Evolutionary conservation across 2,888 invertebrate species (phyloP), one percentile per base, ranked within the genome.

Genomic region (Drosophila borealis): DNA sequence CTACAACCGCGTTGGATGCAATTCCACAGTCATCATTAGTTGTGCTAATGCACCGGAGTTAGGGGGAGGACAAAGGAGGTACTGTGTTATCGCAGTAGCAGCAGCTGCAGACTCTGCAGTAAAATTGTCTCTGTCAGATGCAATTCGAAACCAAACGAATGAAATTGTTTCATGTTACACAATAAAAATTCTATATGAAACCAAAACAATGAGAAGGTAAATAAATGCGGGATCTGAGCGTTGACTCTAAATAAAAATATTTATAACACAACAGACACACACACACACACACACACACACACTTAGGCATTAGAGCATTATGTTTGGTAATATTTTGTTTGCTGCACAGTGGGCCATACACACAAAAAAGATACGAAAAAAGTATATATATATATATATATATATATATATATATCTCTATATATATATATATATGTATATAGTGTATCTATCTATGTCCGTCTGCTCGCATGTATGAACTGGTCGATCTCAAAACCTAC

Each of bases 141-240:
- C 81, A 83, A 84, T 81, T 83, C 55, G 70, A 80, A 78, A 71
- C 74, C 84, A 78, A 80, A 78, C 78, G 81, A 68, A 80, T 78
- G 83, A 81, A 81, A 72, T 81, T 84, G 84, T 84, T 84, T 81
- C 74, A 78, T 66, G 81, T 75, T 85, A 68, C 78, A 86, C 81
- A 84, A 83, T 78, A 81, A 86, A 87, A 87, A 83, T 81, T 81
- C 70, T 81, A 81, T 84, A 84, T 84, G 74, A 78, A 87, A 86
- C 76, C 74, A 81, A 88, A 87, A 87, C 88, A 87, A 87, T 81
- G 68, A 71, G 56, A 73, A 83, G 80, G 88, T 76, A 88, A 87
- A 83, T 81, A 88, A 83, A 81, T 83, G 87, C 80, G 80, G 80
- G 88, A 81, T 53, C 81, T 64, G 70, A 67, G 79, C 79, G 74